Conservation (phyloP, 1,140 invertebrate genomes). For the Hypothenemus hampei region DNA sequence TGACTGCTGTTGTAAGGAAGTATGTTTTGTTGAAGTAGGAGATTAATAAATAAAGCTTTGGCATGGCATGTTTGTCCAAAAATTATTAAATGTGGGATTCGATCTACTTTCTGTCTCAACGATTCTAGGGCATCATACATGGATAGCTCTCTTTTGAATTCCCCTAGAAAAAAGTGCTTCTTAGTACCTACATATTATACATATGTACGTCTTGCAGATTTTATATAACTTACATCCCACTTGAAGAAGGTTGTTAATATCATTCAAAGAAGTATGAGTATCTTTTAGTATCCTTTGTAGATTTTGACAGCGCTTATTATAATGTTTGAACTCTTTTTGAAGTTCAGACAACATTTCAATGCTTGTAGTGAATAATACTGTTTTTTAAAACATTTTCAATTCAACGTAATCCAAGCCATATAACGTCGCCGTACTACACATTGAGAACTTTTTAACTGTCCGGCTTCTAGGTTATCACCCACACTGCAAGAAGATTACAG, state of each 20-base stretch:
- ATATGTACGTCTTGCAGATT: background rate
- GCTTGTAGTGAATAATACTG: too few species aligned
- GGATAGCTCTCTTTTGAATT: slow-evolving; percentile 48
- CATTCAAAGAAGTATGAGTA: slow-evolving; percentile 59
- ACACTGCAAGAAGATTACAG: too few species aligned
- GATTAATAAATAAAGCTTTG: slow-evolving; percentile 68
- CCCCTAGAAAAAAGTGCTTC: slow-evolving; percentile 43
- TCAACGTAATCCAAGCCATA: too few species aligned
- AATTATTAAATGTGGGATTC: slow-evolving; percentile 57
- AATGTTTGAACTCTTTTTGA: slow-evolving; percentile 39
- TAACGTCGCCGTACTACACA: too few species aligned
- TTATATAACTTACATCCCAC: slow-evolving; percentile 53
- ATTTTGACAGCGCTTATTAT: slow-evolving; percentile 37
- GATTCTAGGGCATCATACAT: slow-evolving; percentile 49
- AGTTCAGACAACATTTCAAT: slow-evolving; percentile 31
- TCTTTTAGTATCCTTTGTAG: slow-evolving; percentile 57
- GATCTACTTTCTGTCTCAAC: slow-evolving; percentile 50
- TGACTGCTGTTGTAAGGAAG: slow-evolving; percentile 54
- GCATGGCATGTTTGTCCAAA: slow-evolving; percentile 65
- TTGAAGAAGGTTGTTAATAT: slow-evolving; percentile 60
- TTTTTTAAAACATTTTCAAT: too few species aligned
- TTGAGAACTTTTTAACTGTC: too few species aligned
- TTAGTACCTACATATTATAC: background rate
- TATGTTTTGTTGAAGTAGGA: slow-evolving; percentile 59
- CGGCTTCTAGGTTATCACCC: too few species aligned